These are phyloP conservation scores for Amazona ochrocephala DNA, from an alignment of 2,797 vertebrate species.

Conservation along the genomic window DNA sequence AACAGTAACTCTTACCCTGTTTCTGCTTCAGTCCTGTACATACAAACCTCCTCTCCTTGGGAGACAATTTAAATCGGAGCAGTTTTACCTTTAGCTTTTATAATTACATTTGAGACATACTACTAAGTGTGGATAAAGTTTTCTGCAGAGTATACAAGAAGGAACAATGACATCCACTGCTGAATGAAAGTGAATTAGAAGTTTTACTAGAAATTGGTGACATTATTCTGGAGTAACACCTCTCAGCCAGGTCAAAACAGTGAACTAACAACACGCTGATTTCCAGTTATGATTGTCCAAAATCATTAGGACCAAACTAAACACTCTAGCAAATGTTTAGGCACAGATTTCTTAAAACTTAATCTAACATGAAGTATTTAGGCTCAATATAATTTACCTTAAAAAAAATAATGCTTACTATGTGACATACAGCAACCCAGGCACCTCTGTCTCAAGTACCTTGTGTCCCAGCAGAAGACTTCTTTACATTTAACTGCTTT, in stretches of 20 bases:
- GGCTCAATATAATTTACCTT: not conserved
- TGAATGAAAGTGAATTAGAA: not conserved
- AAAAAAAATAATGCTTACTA: not conserved
- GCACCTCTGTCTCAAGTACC: not conserved
- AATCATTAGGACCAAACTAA: not conserved
- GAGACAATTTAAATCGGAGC: not conserved
- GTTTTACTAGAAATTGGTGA: not conserved
- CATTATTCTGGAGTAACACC: not conserved
- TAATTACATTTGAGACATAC: constrained; percentile 38
- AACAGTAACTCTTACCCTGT: constrained; percentile 72
- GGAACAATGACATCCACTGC: not conserved
- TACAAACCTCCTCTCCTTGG: not conserved
- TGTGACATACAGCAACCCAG: rapidly evolving
- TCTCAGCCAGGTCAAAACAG: not conserved
- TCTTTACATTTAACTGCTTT: not conserved
- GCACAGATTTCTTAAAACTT: not conserved
- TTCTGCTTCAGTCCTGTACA: not conserved
- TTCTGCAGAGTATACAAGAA: not conserved
- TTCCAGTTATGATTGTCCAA: not conserved
- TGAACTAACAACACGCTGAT: not conserved
- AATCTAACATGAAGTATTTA: not conserved
- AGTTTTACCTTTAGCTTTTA: constrained; percentile 41
- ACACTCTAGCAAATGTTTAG: not conserved
- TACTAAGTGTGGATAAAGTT: not conserved
- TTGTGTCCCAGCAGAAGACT: not conserved